Evolutionary conservation across 1,140 invertebrate species (phyloP).

Genomic region (Chrysopa pallens): DNA sequence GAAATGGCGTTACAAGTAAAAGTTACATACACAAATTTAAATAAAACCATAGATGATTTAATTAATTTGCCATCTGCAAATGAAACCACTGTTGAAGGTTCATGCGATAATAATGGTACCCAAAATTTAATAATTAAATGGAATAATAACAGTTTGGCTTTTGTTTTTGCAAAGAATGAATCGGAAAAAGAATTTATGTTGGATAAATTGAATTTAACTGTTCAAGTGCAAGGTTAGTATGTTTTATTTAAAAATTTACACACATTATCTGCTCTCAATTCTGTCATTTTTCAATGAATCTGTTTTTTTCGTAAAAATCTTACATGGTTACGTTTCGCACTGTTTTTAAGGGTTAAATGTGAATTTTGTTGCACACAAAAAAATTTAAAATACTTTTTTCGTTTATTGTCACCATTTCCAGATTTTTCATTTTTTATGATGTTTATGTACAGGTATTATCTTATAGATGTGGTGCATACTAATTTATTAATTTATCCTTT

Average conservation of each 20-base stretch:
- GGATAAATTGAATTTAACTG: constrained; percentile 12
- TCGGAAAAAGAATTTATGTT: constrained; percentile 27
- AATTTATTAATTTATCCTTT: no score
- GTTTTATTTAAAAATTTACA: constrained; percentile 1
- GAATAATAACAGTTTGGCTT: constrained; percentile 13
- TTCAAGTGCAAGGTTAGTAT: constrained; percentile 2
- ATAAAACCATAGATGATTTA: constrained; percentile 5
- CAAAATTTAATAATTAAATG: constrained; percentile 29
- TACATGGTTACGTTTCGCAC: no score
- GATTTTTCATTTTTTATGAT: no score
- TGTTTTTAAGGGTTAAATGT: no score
- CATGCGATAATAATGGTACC: constrained; percentile 20
- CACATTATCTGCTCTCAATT: constrained; percentile 4
- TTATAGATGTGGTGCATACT: no score
- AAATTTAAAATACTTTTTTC: no score
- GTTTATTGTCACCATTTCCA: no score
- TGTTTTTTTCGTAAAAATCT: no score
- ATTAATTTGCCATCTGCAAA: constrained; percentile 8
- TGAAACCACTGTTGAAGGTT: constrained; percentile 13
- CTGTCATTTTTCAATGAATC: constrained; percentile 15
- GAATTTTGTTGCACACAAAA: no score
- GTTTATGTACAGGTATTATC: no score
- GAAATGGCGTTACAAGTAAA: constrained; percentile 41
- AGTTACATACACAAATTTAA: constrained; percentile 28
- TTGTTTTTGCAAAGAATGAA: constrained; percentile 20